phyloP scores from a whole-genome alignment of 2,113 vertebrate genomes.

The Crotalus viridis region DNA sequence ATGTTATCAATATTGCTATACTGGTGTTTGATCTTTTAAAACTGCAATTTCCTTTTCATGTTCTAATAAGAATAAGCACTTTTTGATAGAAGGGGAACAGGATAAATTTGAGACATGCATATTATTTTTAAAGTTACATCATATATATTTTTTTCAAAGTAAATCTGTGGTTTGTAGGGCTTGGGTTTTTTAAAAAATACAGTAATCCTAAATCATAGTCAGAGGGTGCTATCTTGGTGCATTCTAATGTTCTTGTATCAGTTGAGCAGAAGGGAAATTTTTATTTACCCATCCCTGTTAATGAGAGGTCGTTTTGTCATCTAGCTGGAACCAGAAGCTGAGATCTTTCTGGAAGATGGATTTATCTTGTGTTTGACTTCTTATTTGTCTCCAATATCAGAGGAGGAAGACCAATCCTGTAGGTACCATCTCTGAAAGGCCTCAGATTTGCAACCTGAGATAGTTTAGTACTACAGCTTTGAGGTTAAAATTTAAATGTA shows the following conservation, averaged over 20 bases:
- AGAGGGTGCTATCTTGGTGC: not conserved
- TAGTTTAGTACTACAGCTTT: not conserved
- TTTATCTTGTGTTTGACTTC: not conserved
- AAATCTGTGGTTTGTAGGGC: not conserved
- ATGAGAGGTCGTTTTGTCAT: not conserved
- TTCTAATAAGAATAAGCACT: not conserved
- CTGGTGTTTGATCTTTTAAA: slow-evolving; percentile 23
- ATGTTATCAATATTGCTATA: not conserved
- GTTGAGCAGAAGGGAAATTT: not conserved
- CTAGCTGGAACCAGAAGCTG: not conserved
- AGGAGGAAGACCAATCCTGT: not conserved
- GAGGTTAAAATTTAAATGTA: not conserved
- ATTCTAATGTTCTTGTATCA: not conserved
- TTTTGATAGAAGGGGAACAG: not conserved
- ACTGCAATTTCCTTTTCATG: not conserved
- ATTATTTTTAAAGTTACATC: not conserved
- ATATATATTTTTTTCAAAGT: not conserved
- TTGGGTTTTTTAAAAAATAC: not conserved
- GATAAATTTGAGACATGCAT: not conserved
- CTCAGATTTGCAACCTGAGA: not conserved
- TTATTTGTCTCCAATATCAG: not conserved
- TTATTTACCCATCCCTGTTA: not conserved
- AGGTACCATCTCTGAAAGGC: not conserved
- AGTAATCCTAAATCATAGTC: not conserved
- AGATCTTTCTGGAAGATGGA: not conserved